These are phyloP conservation scores for Synergus umbraculus DNA, from an alignment of 2,888 invertebrate species.

Conservation along the genomic window DNA sequence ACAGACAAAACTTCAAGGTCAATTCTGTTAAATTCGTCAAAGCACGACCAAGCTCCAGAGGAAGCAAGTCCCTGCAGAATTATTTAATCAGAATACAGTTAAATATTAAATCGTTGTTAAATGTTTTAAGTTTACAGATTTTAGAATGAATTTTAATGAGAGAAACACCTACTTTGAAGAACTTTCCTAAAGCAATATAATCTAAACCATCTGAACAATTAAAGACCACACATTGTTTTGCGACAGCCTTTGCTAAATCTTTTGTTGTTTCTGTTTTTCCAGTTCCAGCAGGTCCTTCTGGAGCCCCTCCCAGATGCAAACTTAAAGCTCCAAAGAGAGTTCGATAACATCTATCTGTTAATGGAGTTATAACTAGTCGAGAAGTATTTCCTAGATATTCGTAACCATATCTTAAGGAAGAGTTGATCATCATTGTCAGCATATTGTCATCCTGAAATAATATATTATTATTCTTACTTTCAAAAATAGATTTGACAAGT, in stretches of 20 bases:
- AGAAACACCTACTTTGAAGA: slow-evolving; percentile 76
- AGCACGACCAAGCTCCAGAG: slow-evolving; percentile 81
- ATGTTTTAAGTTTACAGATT: not conserved
- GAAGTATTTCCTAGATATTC: slow-evolving; percentile 95
- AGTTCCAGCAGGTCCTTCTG: slow-evolving; percentile 81
- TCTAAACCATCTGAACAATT: slow-evolving; percentile 84
- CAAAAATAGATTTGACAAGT: too few species aligned
- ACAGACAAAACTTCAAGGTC: slow-evolving; percentile 82
- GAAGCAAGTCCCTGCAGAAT: slow-evolving; percentile 79
- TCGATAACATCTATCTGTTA: slow-evolving; percentile 92
- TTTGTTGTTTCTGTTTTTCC: slow-evolving; percentile 83
- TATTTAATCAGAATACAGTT: not conserved
- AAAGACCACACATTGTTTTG: slow-evolving; percentile 84
- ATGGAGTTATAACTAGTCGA: slow-evolving; percentile 93
- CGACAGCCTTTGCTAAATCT: slow-evolving; percentile 84
- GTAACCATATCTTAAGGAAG: slow-evolving; percentile 83
- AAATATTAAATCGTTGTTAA: not conserved
- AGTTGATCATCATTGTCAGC: slow-evolving; percentile 81
- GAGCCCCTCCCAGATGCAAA: slow-evolving; percentile 80
- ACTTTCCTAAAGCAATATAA: slow-evolving; percentile 83
- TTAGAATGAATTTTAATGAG: not conserved
- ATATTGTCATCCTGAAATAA: slow-evolving; percentile 76
- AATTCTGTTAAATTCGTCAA: slow-evolving; percentile 82
- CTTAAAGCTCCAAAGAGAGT: slow-evolving; percentile 82
- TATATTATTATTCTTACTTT: not conserved